Evolutionary conservation across 2,888 invertebrate genomes (phyloP).

Genomic region (Hesperia comma): DNA sequence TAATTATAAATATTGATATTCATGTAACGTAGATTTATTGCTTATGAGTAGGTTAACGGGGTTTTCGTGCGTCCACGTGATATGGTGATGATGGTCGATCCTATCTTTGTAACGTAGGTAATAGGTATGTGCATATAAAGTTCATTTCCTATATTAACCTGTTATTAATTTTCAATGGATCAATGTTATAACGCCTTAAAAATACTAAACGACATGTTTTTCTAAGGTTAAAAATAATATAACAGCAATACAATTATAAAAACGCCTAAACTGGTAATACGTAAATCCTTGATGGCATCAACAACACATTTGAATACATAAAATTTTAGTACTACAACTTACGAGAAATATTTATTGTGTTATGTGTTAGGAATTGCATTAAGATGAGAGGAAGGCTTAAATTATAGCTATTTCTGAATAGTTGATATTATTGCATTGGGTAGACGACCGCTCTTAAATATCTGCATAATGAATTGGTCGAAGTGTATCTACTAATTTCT

Average conservation of each 20-base stretch:
- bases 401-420: conserved; percentile 5
- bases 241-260: neutral
- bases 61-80: too few relatives aligned
- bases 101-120: too few relatives aligned
- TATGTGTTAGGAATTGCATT: conserved; percentile 4
- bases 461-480: conserved; percentile 6
- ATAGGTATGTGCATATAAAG: too few relatives aligned
- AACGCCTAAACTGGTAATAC: conserved; percentile 6
- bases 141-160: too few relatives aligned
- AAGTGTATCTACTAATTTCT: conserved; percentile 1
- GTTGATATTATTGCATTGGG: conserved; percentile 7
- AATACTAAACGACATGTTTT: too few relatives aligned
- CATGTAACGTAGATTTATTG: too few relatives aligned
- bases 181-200: too few relatives aligned
- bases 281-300: conserved; percentile 7
- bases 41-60: too few relatives aligned
- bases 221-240: too few relatives aligned
- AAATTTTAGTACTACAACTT: conserved; percentile 21
- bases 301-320: conserved; percentile 18
- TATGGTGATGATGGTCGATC: too few relatives aligned
- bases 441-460: neutral
- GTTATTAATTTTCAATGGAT: too few relatives aligned
- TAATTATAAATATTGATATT: neutral
- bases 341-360: conserved; percentile 11
- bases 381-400: conserved; percentile 15